Evolutionary conservation across 2,797 vertebrate genomes (phyloP).

Genomic region (Phataginus tetradactyla): DNA sequence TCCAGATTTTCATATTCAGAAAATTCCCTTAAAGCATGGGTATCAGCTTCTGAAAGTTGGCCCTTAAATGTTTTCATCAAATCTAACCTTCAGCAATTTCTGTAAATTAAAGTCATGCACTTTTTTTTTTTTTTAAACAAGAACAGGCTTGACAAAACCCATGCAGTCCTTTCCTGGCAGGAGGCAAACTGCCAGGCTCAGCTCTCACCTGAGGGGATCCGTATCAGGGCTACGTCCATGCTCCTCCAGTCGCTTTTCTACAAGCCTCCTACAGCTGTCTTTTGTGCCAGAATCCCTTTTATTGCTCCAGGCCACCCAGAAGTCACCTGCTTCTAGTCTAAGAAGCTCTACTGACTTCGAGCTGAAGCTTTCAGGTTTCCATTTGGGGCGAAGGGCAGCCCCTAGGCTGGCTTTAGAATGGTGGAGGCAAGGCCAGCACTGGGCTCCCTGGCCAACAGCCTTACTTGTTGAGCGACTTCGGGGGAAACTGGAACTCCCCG

Average conservation of each 20-base stretch:
- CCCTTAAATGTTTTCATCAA: background rate
- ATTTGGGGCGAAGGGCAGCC: too few species aligned
- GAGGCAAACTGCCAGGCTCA: background rate
- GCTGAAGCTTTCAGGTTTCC: background rate
- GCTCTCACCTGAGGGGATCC: background rate
- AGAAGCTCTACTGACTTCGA: background rate
- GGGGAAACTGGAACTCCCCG: slow-evolving; percentile 96
- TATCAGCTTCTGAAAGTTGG: background rate
- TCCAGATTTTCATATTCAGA: background rate
- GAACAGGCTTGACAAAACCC: fast-evolving
- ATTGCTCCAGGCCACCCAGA: background rate
- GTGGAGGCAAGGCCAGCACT: background rate
- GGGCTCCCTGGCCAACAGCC: slow-evolving; percentile 2
- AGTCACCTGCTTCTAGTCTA: background rate
- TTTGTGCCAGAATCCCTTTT: background rate
- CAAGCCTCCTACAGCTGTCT: background rate
- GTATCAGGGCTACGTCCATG: fast-evolving
- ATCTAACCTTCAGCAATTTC: background rate
- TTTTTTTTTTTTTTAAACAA: background rate
- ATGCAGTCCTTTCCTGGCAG: background rate
- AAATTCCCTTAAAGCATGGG: background rate
- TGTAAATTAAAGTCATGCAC: background rate
- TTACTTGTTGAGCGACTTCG: slow-evolving; percentile 96
- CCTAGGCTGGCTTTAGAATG: too few species aligned
- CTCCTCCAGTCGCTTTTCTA: background rate